Conservation (phyloP, 2,113 vertebrate species). For the Cyphomyrus discorhynchus region DNA sequence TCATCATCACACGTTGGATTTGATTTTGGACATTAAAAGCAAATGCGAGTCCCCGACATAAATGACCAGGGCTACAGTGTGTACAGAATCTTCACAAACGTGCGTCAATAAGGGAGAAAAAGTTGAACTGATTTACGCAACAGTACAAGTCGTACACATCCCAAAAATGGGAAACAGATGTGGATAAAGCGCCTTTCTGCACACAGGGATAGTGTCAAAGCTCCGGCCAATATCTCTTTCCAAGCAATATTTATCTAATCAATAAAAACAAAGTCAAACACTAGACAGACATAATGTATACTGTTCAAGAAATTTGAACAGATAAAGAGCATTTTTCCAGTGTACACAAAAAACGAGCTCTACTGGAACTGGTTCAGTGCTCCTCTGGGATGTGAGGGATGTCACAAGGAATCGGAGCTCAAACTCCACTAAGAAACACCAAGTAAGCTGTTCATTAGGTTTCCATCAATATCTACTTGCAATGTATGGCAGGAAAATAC, state of each 20-base stretch:
- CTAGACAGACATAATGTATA: background rate
- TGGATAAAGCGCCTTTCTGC: background rate
- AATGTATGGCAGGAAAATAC: background rate
- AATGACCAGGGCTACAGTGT: background rate
- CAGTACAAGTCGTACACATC: slow-evolving; percentile 6
- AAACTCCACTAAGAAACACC: background rate
- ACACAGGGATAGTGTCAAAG: slow-evolving; percentile 11
- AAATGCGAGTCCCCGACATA: background rate
- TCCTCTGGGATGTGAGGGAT: background rate
- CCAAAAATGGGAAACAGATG: slow-evolving; percentile 33
- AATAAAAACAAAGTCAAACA: background rate
- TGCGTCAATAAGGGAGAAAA: background rate
- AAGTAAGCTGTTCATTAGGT: background rate
- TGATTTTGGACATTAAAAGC: background rate
- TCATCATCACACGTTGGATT: background rate
- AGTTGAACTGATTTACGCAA: slow-evolving; percentile 17
- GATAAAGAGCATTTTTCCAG: background rate
- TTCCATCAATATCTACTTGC: background rate
- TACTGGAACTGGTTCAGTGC: background rate
- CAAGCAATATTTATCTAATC: background rate
- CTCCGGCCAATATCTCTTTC: background rate
- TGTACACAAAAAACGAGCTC: background rate
- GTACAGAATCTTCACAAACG: background rate
- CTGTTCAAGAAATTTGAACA: background rate
- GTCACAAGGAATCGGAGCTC: background rate